Percentiles rank a stretch among this genome's conserved stretches.
Evolutionary conservation across 2,888 invertebrate species (phyloP).

Genomic region (Lordiphosa andalusiaca): DNA sequence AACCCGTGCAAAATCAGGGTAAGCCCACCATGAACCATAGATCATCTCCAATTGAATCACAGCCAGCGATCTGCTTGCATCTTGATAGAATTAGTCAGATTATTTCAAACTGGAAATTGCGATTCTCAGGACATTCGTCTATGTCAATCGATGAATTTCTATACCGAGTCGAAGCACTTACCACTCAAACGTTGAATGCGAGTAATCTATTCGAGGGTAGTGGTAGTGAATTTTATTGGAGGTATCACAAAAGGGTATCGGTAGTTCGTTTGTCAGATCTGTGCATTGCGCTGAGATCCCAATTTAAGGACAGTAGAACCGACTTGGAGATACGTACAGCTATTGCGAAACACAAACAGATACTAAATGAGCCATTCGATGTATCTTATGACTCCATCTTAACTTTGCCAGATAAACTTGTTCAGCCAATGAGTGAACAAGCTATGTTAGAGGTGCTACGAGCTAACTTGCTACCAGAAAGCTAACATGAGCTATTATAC

Average conservation of each 20-base stretch:
- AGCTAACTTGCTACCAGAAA: background rate
- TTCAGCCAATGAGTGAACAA: background rate
- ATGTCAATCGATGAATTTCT: conserved; percentile 15
- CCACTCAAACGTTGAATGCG: too few relatives aligned
- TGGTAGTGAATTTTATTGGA: conserved; percentile 11
- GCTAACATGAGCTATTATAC: background rate
- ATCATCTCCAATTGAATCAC: background rate
- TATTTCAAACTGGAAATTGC: conserved; percentile 3
- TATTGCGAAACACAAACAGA: background rate
- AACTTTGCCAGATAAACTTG: background rate
- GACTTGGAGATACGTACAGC: background rate
- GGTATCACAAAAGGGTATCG: conserved; percentile 3
- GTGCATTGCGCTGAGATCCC: background rate
- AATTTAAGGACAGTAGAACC: conserved; percentile 4
- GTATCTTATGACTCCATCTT: background rate
- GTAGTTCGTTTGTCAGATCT: background rate
- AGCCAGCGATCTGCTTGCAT: background rate
- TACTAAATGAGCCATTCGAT: background rate
- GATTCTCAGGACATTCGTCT: conserved; percentile 4
- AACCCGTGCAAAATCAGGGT: too few relatives aligned
- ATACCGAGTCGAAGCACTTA: too few relatives aligned
- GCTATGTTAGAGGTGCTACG: background rate
- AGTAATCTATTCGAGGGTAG: conserved; percentile 12
- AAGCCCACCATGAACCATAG: background rate
- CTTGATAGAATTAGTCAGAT: conserved; percentile 1